Base-by-base conservation (phyloP, 1,140 invertebrate genomes). In the Pseudachorutes palmiensis region DNA sequence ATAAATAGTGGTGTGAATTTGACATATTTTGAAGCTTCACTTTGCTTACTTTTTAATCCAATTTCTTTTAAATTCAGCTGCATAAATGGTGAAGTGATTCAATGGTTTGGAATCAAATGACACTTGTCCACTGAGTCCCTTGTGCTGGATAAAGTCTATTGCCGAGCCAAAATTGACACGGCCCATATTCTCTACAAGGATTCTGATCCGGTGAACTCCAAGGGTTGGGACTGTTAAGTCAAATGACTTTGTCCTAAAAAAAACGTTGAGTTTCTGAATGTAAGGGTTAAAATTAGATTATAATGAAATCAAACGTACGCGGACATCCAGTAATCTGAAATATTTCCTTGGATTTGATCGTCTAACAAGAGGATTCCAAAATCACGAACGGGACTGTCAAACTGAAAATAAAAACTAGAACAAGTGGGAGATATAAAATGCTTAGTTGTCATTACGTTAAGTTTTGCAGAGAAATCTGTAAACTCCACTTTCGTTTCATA, bases 161-260 rank as follows among this genome's bases (percentile, higher is more conserved):
- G 12, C 51, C 51, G 9, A 5, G 1, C 79, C 79, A 76, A 76
- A 83, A 69, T 83, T 83, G 22, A 81, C 77, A 36, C 82, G 69
- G 1, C 79, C 81, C 59, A 80, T 75, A 69, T 83, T 82, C 72
- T 83, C 82, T 14, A 83, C 80, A 12, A 83, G 64, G 33, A 83
- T 75, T 57, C 81, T 78, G 64, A 82, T 66, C 59, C 28, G 14
- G 22, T 61, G 33, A 30, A 19, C 5, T 9, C 32, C 29, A 9
- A 26, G 29, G 5, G 36, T n/a, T 14, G 5, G n/a, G 2, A 61
- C 14, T 14, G 19, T 24, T 14, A 66, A 9, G 0, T 30, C 19
- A n/a, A 65, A 32, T 2, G 22, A 16, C 41, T 36, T 22, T 33
- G 31, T 1, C 28, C 45, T 64, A n/a, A 5, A 51, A 28, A 28